Evolutionary conservation across 2,113 vertebrate species (phyloP).

Genomic region (Eurystomus gularis): DNA sequence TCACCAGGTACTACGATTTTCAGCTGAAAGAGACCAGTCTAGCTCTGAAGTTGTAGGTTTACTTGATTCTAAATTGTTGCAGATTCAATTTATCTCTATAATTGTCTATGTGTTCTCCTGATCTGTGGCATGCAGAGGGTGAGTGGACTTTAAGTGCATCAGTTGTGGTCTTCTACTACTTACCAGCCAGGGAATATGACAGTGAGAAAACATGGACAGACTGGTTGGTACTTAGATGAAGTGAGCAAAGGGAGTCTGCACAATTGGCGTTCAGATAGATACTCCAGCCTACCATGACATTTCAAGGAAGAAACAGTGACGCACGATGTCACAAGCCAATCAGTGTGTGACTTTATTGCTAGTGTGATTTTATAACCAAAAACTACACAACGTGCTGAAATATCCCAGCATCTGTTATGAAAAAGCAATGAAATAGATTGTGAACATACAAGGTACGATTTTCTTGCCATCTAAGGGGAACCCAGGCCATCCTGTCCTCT

Average conservation of each 20-base stretch:
- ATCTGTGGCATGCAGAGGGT: not conserved
- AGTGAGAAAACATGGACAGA: not conserved
- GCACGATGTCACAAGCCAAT: not conserved
- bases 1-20: not conserved
- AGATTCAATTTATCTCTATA: not conserved
- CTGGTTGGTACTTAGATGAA: not conserved
- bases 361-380: not conserved
- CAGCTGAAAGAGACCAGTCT: not conserved
- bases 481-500: not conserved
- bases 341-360: not conserved
- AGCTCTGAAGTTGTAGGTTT: not conserved
- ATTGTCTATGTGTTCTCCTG: not conserved
- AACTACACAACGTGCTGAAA: fast-evolving
- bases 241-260: not conserved
- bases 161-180: not conserved
- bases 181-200: not conserved
- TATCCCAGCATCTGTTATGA: not conserved
- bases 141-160: not conserved
- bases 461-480: not conserved
- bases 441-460: not conserved
- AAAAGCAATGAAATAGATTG: not conserved
- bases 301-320: not conserved
- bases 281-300: not conserved
- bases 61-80: not conserved
- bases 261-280: not conserved